A percentile compares a stretch with the other conserved stretches of the same genome.
Evolutionary conservation across 2,113 vertebrate genomes (phyloP).

Genomic region (Xiphophorus hellerii): DNA sequence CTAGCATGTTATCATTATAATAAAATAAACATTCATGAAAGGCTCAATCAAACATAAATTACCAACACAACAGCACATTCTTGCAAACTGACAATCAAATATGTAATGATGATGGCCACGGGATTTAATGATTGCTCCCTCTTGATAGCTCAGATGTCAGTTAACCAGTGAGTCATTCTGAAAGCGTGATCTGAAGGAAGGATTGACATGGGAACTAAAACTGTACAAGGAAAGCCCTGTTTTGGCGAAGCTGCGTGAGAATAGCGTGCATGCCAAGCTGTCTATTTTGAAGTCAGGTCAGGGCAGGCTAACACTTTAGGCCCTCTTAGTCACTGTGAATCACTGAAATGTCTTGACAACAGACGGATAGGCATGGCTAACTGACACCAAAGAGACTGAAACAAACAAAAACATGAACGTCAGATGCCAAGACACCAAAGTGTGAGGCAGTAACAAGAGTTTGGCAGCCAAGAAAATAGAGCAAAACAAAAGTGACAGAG

Average conservation of each 20-base stretch:
- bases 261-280: conserved; percentile 62
- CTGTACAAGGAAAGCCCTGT: conserved; percentile 72
- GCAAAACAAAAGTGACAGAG: not conserved
- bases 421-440: not conserved
- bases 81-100: conserved; percentile 44
- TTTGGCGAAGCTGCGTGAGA: conserved; percentile 48
- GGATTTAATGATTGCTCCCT: conserved; percentile 35
- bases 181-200: conserved; percentile 48
- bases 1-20: conserved; percentile 9
- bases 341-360: conserved; percentile 64
- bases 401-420: conserved; percentile 34
- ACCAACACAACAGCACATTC: conserved; percentile 11
- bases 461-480: not conserved
- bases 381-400: conserved; percentile 35
- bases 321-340: conserved; percentile 68
- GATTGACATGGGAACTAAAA: conserved; percentile 61
- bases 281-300: conserved; percentile 76
- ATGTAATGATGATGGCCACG: conserved; percentile 23
- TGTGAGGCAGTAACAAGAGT: not conserved
- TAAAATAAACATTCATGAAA: conserved; percentile 12
- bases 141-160: conserved; percentile 22
- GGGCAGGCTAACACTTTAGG: conserved; percentile 67
- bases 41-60: conserved; percentile 20
- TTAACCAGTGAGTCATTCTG: conserved; percentile 57
- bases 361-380: conserved; percentile 36